Base-by-base conservation (phyloP, 2,113 vertebrate species). In the Tragulus kanchil region DNA sequence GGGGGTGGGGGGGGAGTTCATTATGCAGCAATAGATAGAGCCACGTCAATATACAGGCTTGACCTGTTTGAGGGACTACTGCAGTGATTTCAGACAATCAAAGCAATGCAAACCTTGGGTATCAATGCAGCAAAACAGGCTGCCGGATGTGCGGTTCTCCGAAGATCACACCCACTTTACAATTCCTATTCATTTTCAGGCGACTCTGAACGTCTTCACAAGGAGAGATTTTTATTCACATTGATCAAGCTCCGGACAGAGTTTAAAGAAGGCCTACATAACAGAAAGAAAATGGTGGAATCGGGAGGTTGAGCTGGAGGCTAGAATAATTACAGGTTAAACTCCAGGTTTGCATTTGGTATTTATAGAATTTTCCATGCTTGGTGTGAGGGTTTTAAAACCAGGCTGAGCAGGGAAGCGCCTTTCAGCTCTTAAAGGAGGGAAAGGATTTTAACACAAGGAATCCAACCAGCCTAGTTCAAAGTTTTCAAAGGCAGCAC, bases 301-400 rank as follows among this genome's bases (percentile, higher is more conserved):
- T 64, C 15, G 2, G 23, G 62, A 96, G 81, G 88, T 84, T 92
- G 88, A 90, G 94, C 95, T 96, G 52, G 86, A 97, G 95, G 92
- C 96, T 91, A 85, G 95, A 96, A 96, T 96, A 96, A 97, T 98
- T 97, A 97, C 93, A 97, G 97, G 97, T 95, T 95, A 96, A 96
- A 96, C 95, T 92, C 90, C 77, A 96, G 94, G 93, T 97, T 90
- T 92, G 77, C 90, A 71, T 96, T 97, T 96, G 95, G 94, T 97
- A 97, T 96, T 98, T 98, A 97, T 96, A 97, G 96, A 97, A 96
- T 96, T 96, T 97, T 95, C 97, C 95, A 94, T 90, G 97, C 95
- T 96, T 88, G 90, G 97, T 54, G 65, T 96, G 94, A 95, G 59
- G 85, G 81, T 87, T 97, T 97, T 87, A 96, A 97, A 96, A 92